phyloP scores from a whole-genome alignment of 2,888 invertebrate species.

The Pardosa pseudoannulata region DNA sequence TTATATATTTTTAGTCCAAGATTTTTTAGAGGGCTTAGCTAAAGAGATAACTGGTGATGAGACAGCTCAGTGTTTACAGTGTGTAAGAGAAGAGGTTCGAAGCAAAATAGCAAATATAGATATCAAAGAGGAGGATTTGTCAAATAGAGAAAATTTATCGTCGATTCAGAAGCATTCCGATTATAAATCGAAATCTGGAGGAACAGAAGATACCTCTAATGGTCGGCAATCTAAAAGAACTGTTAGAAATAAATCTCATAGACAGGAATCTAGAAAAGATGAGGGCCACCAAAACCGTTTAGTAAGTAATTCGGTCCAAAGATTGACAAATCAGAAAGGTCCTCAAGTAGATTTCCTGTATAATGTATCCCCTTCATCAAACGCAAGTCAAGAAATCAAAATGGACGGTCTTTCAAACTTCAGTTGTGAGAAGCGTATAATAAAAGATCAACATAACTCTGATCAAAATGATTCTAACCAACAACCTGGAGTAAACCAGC shows the following conservation, averaged over 20 bases:
- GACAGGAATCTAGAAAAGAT: constrained; percentile 7
- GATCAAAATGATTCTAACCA: too few species aligned
- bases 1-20: constrained; percentile 62
- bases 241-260: neutral
- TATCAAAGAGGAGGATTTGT: neutral
- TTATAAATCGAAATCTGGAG: neutral
- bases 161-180: neutral
- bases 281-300: neutral
- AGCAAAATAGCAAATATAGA: neutral
- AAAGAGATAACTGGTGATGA: constrained; percentile 34
- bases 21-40: constrained; percentile 61
- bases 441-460: neutral
- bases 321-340: too few species aligned
- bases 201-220: neutral
- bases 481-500: too few species aligned
- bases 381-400: too few species aligned
- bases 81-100: constrained; percentile 36
- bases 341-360: too few species aligned
- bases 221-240: neutral
- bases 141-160: neutral
- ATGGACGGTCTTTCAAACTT: neutral
- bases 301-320: too few species aligned
- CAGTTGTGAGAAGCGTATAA: neutral
- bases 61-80: constrained; percentile 37
- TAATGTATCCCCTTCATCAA: neutral